Evolutionary conservation across 1,140 invertebrate genomes (phyloP).

Genomic region (Drosophila orena): DNA sequence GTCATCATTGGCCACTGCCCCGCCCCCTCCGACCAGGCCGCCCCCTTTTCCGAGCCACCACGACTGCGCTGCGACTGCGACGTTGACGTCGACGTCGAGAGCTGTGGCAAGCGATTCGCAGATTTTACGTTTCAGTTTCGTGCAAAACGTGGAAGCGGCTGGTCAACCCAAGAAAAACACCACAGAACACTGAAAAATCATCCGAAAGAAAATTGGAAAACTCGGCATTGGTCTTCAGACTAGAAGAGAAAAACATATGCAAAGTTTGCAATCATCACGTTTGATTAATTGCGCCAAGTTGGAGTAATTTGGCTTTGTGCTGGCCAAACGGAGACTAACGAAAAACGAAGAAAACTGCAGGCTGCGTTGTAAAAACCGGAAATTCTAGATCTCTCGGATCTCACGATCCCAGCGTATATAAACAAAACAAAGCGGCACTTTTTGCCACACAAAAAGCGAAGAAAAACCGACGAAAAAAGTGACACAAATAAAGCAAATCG

Average conservation of each 20-base stretch:
- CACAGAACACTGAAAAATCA: constrained; percentile 21
- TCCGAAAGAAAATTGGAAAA: constrained; percentile 37
- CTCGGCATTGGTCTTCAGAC: constrained; percentile 37
- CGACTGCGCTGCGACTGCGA: constrained; percentile 2
- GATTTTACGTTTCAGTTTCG: constrained; percentile 80
- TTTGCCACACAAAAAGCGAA: constrained; percentile 27
- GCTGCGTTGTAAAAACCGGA: constrained; percentile 65
- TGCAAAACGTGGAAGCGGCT: constrained; percentile 78
- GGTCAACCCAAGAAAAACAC: constrained; percentile 55
- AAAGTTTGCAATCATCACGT: constrained; percentile 40
- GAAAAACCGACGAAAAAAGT: constrained; percentile 41
- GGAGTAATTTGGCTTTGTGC: constrained; percentile 43
- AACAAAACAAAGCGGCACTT: constrained; percentile 47
- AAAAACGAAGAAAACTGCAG: constrained; percentile 30
- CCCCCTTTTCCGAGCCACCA: constrained; percentile 15
- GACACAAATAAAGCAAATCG: constrained; percentile 56
- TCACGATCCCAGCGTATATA: constrained; percentile 49
- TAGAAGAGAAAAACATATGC: constrained; percentile 21
- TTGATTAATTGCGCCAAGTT: constrained; percentile 36
- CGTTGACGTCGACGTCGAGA: constrained; percentile 34
- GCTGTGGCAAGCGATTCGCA: constrained; percentile 62
- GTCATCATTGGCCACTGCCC: constrained; percentile 6
- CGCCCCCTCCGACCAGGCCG: background rate
- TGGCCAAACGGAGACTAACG: constrained; percentile 16
- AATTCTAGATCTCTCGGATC: constrained; percentile 71